Evolutionary conservation across 2,888 invertebrate genomes (phyloP).

Genomic region (Nomada lathburiana): DNA sequence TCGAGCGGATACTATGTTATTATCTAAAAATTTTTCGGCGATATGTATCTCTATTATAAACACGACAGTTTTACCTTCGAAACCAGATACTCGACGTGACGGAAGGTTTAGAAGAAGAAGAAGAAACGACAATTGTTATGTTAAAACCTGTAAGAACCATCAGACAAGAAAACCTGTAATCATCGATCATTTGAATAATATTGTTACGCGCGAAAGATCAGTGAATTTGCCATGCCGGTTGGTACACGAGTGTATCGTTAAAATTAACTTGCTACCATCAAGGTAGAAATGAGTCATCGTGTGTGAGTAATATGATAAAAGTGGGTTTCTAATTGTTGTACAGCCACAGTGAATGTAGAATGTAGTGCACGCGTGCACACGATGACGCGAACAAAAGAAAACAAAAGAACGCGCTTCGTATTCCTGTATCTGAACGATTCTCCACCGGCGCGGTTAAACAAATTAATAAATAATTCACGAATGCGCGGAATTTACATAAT

Average conservation of each 20-base stretch:
- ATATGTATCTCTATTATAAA: neutral
- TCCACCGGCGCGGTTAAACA: slow-evolving; percentile 2
- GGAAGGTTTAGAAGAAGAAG: neutral
- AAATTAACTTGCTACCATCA: slow-evolving; percentile 61
- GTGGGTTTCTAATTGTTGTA: slow-evolving; percentile 61
- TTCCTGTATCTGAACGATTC: too few species aligned
- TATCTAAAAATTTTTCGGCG: neutral
- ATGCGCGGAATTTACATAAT: neutral
- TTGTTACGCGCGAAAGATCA: neutral
- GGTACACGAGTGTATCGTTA: slow-evolving; percentile 43
- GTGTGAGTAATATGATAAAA: slow-evolving; percentile 65
- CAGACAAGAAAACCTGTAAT: neutral
- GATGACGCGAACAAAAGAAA: slow-evolving; percentile 2
- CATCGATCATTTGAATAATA: neutral
- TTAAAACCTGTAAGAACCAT: too few species aligned
- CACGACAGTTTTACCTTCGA: too few species aligned
- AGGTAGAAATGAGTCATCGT: slow-evolving; percentile 58
- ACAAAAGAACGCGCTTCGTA: slow-evolving; percentile 4
- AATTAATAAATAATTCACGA: slow-evolving; percentile 22
- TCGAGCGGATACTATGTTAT: neutral
- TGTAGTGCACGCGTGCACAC: neutral
- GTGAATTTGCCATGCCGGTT: slow-evolving; percentile 21
- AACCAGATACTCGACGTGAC: neutral
- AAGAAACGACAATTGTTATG: too few species aligned
- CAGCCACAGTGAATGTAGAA: slow-evolving; percentile 29